Conservation (phyloP, 2,797 vertebrate species). For the Aviceda cuculoides region DNA sequence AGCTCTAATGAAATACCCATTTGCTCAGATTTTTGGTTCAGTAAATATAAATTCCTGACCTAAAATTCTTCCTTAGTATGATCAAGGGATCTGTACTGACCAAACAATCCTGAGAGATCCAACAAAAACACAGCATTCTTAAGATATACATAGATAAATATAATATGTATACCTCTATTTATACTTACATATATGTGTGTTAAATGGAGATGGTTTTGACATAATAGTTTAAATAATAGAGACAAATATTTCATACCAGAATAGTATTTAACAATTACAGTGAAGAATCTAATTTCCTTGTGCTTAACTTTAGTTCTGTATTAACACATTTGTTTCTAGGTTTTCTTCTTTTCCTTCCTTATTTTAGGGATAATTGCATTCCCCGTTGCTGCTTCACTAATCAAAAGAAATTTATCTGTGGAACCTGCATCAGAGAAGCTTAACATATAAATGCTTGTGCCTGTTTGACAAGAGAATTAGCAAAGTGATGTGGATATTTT, state of each 20-base stretch:
- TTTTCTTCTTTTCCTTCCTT: background rate
- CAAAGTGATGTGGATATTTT: conserved; percentile 18
- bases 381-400: background rate
- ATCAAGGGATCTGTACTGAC: background rate
- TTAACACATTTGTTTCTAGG: background rate
- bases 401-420: background rate
- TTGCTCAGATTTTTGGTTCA: background rate
- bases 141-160: background rate
- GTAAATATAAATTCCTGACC: background rate
- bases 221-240: background rate
- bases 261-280: background rate
- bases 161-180: background rate
- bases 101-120: background rate
- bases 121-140: background rate
- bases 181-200: background rate
- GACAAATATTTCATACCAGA: background rate
- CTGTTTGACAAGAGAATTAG: background rate
- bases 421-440: background rate
- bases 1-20: background rate
- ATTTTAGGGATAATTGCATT: background rate
- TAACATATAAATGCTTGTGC: background rate
- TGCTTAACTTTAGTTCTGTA: background rate
- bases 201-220: background rate
- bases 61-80: background rate
- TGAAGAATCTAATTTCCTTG: background rate